Conservation (phyloP, 2,888 invertebrate species). For the Nomada fucata region DNA sequence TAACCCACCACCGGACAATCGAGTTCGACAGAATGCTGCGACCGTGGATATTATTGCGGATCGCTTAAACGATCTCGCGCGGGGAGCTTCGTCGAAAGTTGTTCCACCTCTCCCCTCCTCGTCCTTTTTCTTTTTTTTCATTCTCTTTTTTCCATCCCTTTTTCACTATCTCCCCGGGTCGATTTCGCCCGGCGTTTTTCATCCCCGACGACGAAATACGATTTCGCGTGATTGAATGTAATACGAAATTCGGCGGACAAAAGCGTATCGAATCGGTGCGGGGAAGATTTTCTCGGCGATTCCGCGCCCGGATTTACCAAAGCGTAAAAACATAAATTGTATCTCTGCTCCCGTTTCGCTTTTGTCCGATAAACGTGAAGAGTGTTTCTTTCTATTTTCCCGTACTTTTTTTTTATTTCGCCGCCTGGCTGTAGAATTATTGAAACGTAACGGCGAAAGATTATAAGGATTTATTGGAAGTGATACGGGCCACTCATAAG, state of each 20-base stretch:
- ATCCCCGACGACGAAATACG: not conserved
- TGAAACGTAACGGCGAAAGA: conserved; percentile 37
- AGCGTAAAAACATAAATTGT: conserved; percentile 50
- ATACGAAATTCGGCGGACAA: conserved; percentile 43
- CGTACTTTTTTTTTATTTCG: no score
- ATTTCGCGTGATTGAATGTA: conserved; percentile 40
- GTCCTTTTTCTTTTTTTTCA: not conserved
- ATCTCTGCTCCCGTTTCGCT: conserved; percentile 19
- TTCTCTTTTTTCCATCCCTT: not conserved
- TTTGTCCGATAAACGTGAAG: conserved; percentile 49
- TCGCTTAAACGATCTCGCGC: conserved; percentile 45
- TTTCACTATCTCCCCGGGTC: not conserved
- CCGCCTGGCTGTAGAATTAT: conserved; percentile 29
- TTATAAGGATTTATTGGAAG: conserved; percentile 44
- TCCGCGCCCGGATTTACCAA: conserved; percentile 43
- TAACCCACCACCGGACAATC: conserved; percentile 21
- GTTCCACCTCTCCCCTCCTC: not conserved
- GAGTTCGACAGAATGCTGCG: conserved; percentile 8
- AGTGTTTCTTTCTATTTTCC: conserved; percentile 15
- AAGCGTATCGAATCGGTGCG: conserved; percentile 13
- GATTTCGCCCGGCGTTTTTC: not conserved
- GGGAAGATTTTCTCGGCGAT: conserved; percentile 53
- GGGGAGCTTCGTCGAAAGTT: conserved; percentile 30
- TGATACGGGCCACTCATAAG: not conserved
- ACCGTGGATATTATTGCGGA: conserved; percentile 30